Percentiles rank a stretch among this genome's conserved stretches.
Evolutionary conservation across 2,797 vertebrate species (phyloP).

Genomic region (Peromyscus melanophrys): DNA sequence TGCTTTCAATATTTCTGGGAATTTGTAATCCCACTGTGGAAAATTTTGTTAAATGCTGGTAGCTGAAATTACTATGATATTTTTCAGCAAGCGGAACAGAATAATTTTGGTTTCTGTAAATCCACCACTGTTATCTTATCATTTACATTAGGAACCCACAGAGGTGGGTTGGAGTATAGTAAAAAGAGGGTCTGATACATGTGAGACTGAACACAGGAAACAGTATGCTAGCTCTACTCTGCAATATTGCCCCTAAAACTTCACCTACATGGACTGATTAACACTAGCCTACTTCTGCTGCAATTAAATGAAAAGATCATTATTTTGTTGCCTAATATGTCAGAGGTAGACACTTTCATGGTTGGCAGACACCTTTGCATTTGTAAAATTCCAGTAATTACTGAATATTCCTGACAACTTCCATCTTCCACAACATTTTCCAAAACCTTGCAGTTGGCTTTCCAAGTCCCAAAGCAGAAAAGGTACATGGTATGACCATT

Average conservation of each 20-base stretch:
- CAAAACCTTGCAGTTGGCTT: slow-evolving; percentile 22
- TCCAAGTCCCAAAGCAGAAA: slow-evolving; percentile 30
- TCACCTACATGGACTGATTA: not conserved
- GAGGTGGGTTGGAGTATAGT: not conserved
- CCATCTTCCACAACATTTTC: slow-evolving; percentile 29
- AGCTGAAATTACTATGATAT: not conserved
- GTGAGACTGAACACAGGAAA: not conserved
- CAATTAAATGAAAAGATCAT: slow-evolving; percentile 52
- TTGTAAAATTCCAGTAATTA: slow-evolving; percentile 67
- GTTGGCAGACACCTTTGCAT: slow-evolving; percentile 39
- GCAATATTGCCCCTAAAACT: not conserved
- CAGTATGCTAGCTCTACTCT: not conserved
- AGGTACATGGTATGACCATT: not conserved
- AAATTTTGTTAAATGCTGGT: slow-evolving; percentile 29
- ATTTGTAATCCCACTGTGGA: not conserved
- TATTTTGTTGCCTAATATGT: slow-evolving; percentile 5
- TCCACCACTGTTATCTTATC: not conserved
- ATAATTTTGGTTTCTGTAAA: slow-evolving; percentile 55
- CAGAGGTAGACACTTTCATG: slow-evolving; percentile 32
- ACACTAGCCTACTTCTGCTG: not conserved
- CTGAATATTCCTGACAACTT: slow-evolving; percentile 56
- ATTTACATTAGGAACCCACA: not conserved
- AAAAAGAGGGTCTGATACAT: not conserved
- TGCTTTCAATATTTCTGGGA: slow-evolving; percentile 40
- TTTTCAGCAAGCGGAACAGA: not conserved